Conservation (phyloP, 2,888 invertebrate genomes). For the Chloroclysta siterata region DNA sequence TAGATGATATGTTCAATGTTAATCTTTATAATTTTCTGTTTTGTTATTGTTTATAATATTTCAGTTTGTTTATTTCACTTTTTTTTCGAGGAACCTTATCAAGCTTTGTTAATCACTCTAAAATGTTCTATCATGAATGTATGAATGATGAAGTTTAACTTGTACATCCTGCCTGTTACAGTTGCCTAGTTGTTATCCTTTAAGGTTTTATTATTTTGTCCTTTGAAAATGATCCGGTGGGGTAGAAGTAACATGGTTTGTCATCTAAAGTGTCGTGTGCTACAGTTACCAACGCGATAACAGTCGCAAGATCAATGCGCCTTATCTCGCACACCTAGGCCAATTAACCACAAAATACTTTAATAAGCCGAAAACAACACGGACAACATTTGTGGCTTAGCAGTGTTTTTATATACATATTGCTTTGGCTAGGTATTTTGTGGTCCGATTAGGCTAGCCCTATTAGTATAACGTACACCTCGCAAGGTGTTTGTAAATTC, state of each 20-base stretch:
- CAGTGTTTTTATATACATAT: neutral
- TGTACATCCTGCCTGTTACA: neutral
- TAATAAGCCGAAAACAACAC: neutral
- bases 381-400: neutral
- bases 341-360: slow-evolving; percentile 3
- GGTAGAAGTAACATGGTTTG: slow-evolving; percentile 37
- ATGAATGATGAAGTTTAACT: slow-evolving; percentile 12
- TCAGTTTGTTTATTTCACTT: slow-evolving; percentile 49
- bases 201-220: slow-evolving; percentile 45
- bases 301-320: slow-evolving; percentile 46
- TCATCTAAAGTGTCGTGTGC: slow-evolving; percentile 48
- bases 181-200: slow-evolving; percentile 17
- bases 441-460: neutral
- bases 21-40: slow-evolving; percentile 70
- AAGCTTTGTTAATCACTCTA: slow-evolving; percentile 59
- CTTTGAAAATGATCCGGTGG: slow-evolving; percentile 45
- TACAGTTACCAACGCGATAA: slow-evolving; percentile 52
- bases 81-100: slow-evolving; percentile 4
- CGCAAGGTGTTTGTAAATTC: slow-evolving; percentile 61
- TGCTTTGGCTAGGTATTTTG: neutral
- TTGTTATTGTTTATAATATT: slow-evolving; percentile 71
- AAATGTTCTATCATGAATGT: too few species aligned
- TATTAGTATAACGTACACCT: slow-evolving; percentile 58
- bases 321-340: slow-evolving; percentile 8
- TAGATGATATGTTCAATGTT: slow-evolving; percentile 73